Conservation (phyloP, 2,113 vertebrate species). For the Coptodon bakossiorum region DNA sequence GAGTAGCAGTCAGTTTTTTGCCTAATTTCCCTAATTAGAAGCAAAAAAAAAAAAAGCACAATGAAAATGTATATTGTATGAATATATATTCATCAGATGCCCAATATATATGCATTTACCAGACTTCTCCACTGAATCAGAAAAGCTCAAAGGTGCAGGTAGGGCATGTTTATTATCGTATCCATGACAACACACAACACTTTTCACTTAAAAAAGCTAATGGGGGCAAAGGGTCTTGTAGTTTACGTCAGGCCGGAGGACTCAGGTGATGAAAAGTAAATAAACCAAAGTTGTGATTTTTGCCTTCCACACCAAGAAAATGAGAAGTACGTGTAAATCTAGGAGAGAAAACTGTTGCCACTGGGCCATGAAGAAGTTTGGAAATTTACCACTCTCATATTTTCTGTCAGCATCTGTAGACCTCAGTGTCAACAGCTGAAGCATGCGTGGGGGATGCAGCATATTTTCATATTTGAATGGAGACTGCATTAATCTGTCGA, state of each 20-base stretch:
- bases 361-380: neutral
- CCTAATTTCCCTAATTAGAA: neutral
- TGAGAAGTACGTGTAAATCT: neutral
- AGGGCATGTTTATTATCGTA: neutral
- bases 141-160: neutral
- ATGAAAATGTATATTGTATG: neutral
- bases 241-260: neutral
- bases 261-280: neutral
- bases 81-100: neutral
- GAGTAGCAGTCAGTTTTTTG: neutral
- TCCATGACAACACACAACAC: neutral
- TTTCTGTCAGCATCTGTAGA: neutral
- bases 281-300: neutral
- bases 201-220: neutral
- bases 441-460: neutral
- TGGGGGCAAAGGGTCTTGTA: neutral
- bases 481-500: neutral
- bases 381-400: neutral
- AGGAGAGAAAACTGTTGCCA: neutral
- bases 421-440: neutral
- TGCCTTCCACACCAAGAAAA: neutral
- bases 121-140: neutral
- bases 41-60: neutral
- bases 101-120: neutral
- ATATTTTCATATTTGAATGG: neutral